phyloP scores from a whole-genome alignment of 2,113 vertebrate species.

The Pterocles burchelli region DNA sequence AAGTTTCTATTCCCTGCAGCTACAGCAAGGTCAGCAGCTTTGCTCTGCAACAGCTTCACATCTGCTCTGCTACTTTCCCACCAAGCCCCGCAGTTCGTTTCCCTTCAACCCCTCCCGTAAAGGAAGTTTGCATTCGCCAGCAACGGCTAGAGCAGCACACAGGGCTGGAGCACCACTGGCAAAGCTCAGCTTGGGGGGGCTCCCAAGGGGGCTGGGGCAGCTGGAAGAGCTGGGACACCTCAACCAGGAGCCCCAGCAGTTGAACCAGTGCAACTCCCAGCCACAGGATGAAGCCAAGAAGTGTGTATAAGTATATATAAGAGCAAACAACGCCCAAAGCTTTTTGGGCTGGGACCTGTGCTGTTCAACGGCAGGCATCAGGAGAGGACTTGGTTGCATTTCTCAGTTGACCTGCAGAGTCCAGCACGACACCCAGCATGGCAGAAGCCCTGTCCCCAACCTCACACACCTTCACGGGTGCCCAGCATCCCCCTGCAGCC shows the following conservation, averaged over 20 bases:
- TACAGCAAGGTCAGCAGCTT: not conserved
- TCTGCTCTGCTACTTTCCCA: not conserved
- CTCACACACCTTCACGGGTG: not conserved
- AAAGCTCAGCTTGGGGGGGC: not conserved
- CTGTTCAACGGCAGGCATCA: not conserved
- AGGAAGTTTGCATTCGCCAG: not conserved
- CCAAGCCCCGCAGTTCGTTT: not conserved
- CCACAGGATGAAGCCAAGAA: not conserved
- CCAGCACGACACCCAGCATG: not conserved
- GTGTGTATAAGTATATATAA: fast-evolving
- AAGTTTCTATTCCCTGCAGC: not conserved
- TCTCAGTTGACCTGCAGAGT: not conserved
- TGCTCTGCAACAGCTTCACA: not conserved
- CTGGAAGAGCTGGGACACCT: not conserved
- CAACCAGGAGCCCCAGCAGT: not conserved
- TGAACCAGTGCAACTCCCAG: not conserved
- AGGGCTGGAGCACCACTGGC: not conserved
- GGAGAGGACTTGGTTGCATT: not conserved
- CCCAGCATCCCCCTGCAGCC: not conserved
- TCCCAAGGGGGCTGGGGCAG: not conserved
- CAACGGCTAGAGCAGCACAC: fast-evolving
- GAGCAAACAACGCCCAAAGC: not conserved
- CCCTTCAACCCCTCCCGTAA: not conserved
- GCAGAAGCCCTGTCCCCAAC: not conserved
- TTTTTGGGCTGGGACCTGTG: not conserved